Evolutionary conservation across 2,888 invertebrate species (phyloP), one percentile per base, ranked within the genome.

Genomic region (Ophonus ardosiacus): DNA sequence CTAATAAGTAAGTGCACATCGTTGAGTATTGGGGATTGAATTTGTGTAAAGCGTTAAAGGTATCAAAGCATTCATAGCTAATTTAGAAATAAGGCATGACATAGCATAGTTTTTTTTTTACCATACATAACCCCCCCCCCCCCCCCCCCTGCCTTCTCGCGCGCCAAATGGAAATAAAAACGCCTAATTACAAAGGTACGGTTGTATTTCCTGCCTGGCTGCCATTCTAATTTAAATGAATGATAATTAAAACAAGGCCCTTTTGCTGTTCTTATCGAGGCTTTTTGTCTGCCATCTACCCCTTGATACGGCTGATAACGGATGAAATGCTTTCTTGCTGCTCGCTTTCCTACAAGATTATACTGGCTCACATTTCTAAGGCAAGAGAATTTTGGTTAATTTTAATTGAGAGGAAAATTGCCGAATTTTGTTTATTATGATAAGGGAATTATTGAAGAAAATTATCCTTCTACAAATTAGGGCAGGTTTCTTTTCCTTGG

Each of bases 211-310:
- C 15, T 78, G 24, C 78, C 7, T 24, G 8, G 43, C n/a, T 38
- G 40, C 59, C 43, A 63, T 43, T 80, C 13, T 80, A 80, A 63
- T 80, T 80, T 80, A 80, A 80, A 80, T 80, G 24, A 63, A 80
- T 80, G 63, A 80, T 80, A 80, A 80, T 80, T 80, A 80, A 63
- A 43, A 43, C 40, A 79, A 38, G 80, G 63, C 63, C 40, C 71
- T 43, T 68, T 74, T 18, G 71, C 71, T 40, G 40, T 17, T 43
- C 71, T 74, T 74, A 74, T 74, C 71, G 40, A 13, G 43, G 18
- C 71, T 43, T 74, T 51, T 43, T 74, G 71, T 74, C 71, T 74
- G 71, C 40, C 71, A 74, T 74, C 71, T 40, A 17, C 43, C 68
- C 68, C 38, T 31, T 68, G 68, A 43, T 40, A 74, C 40, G 71